Base-by-base conservation (phyloP, 2,888 invertebrate species). In the Iphiclides podalirius region DNA sequence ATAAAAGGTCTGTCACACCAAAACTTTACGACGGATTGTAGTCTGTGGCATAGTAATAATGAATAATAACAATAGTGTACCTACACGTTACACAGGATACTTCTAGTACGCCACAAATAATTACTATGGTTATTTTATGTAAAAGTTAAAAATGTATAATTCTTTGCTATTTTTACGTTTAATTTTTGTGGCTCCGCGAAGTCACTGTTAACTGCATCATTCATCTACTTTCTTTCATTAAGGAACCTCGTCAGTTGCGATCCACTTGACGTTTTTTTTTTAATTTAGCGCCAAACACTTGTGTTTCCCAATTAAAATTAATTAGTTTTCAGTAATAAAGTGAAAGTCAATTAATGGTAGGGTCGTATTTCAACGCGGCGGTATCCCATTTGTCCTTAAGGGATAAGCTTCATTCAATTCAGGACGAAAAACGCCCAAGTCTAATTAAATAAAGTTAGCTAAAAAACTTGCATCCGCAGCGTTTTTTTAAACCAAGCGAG, bases 361-460 rank as follows among this genome's bases (percentile, higher is more conserved):
- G 8, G n/a, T 12, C 13, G 38, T 33, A 31, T 37, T 41, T 36
- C 17, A 47, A 15, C 12, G 31, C 23, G 48, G 33, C 33, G 23
- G 38, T 26, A 13, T 33, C 31, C 38, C 38, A 34, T 38, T 49
- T 38, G 13, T 43, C 16, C 11, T 8, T 4, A 17, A 15, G 1
- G 20, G 16, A 49, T 43, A 38, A 43, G 26, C 33, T 23, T 43
- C 31, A 47, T 42, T 36, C n/a, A 42, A 37, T 23, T 33, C 15
- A 14, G 12, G 16, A 14, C 37, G 36, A 47, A 49, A 48, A 43
- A 16, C 15, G 12, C 17, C 38, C 2, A 9, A 34, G 8, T 43
- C 43, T 43, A 43, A 48, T 43, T 48, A 38, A 48, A 48, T 36
- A 15, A 41, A 26, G 48, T 34, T 49, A n/a, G 9, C 45, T 16